Conservation (phyloP, 2,113 vertebrate species). For the Pterocles orientalis region DNA sequence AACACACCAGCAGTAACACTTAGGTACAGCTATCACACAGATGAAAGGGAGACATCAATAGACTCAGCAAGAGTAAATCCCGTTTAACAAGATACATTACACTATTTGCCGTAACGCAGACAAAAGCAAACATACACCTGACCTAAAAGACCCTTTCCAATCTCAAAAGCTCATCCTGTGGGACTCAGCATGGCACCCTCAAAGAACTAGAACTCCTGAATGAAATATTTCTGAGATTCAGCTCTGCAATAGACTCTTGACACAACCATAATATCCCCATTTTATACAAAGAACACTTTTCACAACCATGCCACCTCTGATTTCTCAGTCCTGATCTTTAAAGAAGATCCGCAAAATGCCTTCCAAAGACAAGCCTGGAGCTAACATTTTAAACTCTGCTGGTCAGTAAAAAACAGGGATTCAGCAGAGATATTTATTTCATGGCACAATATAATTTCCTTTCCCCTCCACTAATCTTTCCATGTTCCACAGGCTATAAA, state of each 20-base stretch:
- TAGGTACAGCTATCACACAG: neutral
- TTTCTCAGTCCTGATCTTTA: neutral
- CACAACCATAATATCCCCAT: neutral
- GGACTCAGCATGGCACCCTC: neutral
- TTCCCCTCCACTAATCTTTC: neutral
- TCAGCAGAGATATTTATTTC: neutral
- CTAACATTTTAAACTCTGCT: neutral
- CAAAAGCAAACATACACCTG: neutral
- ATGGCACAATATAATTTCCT: neutral
- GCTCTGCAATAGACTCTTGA: neutral
- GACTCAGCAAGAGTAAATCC: slow-evolving; percentile 1
- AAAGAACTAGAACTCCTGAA: neutral
- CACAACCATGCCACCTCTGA: neutral
- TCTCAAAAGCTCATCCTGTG: neutral
- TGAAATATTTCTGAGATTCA: neutral
- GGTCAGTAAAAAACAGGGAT: neutral
- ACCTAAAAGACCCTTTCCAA: slow-evolving; percentile 19
- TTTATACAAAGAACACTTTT: neutral
- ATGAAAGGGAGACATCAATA: neutral
- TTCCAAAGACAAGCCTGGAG: neutral
- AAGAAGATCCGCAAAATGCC: neutral
- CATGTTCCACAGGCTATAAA: neutral
- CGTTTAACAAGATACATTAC: neutral
- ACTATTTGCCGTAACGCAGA: neutral
- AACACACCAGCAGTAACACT: neutral